Evolutionary conservation across 2,797 vertebrate genomes (phyloP).

Genomic region (Macropodus opercularis): DNA sequence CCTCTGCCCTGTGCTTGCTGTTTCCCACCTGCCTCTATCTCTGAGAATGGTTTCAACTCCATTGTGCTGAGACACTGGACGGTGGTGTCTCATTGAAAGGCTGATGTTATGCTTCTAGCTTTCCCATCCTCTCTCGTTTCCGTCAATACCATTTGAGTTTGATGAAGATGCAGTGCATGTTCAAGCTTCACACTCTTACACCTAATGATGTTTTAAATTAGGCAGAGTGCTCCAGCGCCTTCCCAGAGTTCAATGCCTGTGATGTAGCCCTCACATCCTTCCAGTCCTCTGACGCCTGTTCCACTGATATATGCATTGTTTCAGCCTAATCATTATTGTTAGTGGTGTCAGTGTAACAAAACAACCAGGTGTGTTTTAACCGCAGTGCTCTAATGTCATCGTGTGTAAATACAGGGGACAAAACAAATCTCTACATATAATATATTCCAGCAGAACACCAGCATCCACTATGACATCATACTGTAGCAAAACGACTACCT

Average conservation of each 20-base stretch:
- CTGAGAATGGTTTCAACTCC: too few relatives aligned
- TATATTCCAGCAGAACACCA: too few relatives aligned
- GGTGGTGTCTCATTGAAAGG: constrained; percentile 8
- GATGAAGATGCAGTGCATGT: constrained; percentile 18
- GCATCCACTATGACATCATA: too few relatives aligned
- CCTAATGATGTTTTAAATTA: constrained; percentile 32
- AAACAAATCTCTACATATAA: too few relatives aligned
- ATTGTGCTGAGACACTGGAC: neutral
- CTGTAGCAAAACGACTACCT: too few relatives aligned
- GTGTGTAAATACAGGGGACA: too few relatives aligned
- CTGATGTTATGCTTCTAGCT: constrained; percentile 1
- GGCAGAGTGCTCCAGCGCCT: neutral
- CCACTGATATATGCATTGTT: neutral
- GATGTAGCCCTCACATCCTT: constrained; percentile 1
- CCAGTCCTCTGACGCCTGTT: neutral
- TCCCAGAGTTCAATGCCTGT: neutral
- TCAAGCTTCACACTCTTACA: constrained; percentile 3
- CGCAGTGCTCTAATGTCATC: too few relatives aligned
- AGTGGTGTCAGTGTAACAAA: neutral
- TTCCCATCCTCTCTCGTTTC: constrained; percentile 1
- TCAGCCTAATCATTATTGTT: neutral
- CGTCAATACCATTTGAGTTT: constrained; percentile 6
- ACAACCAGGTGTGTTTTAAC: neutral
- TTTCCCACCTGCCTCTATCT: too few relatives aligned
- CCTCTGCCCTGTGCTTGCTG: too few relatives aligned